A percentile compares a stretch with the other conserved stretches of the same genome.
phyloP scores from a whole-genome alignment of 2,888 invertebrate species.

The Pegoplata infirma region DNA sequence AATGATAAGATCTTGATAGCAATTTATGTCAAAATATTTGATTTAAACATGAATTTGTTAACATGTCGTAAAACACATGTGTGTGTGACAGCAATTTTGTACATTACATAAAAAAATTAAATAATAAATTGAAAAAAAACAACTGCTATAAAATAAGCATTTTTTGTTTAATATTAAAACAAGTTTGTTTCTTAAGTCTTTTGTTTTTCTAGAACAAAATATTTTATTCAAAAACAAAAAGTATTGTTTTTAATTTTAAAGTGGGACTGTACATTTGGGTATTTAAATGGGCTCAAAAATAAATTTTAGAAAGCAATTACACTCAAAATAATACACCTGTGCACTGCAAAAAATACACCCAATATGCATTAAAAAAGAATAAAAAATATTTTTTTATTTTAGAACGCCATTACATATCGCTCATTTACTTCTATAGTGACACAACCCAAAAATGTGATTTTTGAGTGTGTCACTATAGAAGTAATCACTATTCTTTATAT shows the following conservation, averaged over 20 bases:
- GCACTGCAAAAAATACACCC: too few species aligned
- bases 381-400: too few species aligned
- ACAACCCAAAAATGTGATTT: too few species aligned
- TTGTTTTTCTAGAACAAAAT: constrained; percentile 2
- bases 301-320: too few species aligned
- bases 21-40: constrained; percentile 63
- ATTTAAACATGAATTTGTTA: constrained; percentile 64
- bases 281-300: too few species aligned
- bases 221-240: neutral
- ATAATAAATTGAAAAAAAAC: constrained; percentile 20
- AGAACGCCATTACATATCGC: too few species aligned
- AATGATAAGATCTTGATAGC: constrained; percentile 62
- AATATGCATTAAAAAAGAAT: too few species aligned
- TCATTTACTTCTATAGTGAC: too few species aligned
- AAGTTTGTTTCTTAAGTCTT: constrained; percentile 41
- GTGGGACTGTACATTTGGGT: too few species aligned
- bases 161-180: neutral
- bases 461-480: too few species aligned
- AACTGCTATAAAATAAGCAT: constrained; percentile 17
- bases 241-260: neutral
- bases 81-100: constrained; percentile 59
- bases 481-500: too few species aligned
- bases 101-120: neutral
- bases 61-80: constrained; percentile 60
- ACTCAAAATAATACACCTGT: too few species aligned